Base-by-base conservation (phyloP, 2,888 invertebrate species). In the Limnephilus rhombicus region DNA sequence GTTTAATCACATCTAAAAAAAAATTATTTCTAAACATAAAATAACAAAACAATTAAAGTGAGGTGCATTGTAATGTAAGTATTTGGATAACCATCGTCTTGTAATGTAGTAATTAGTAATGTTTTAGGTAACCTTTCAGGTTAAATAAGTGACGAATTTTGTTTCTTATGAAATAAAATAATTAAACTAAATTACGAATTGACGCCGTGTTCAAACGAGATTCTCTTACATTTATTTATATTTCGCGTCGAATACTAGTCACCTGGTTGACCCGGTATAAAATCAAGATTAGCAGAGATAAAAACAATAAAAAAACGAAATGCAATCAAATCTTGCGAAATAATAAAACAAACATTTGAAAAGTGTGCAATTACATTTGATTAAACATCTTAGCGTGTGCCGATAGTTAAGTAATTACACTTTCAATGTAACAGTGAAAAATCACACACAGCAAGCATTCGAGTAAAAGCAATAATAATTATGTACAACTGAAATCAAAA, bases 311-410 rank as follows among this genome's bases (percentile, higher is more conserved):
- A 68, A 37, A 37, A 83, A 83, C 37, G 83, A 37, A 37, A 37
- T 83, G 83, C 83, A 83, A 83, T 83, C 83, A 34, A 24, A 31
- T 18, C 37, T 18, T 18, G 83, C 7, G 37, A 45, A 49, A 45
- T 24, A 41, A 41, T 86, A 45, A 45, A 86, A 29, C 86, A 45
- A 86, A 86, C 45, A 86, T 86, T 86, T 86, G 85, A n/a, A 13
- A 41, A 41, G 29, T 29, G 37, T 34, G 29, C 29, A n/a, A 86
- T 86, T 86, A 86, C 13, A 45, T 86, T 86, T 86, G 86, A 45
- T 86, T 86, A 45, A 37, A 86, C 29, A 15, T 45, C 12, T 86
- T 86, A 41, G 29, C 41, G 41, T 37, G 41, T 29, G 37, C 24
- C 41, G 12, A n/a, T 24, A 41, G 41, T 41, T 41, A 85, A 34